Evolutionary conservation across 1,140 invertebrate species (phyloP).

Genomic region (Rhysida immarginata): DNA sequence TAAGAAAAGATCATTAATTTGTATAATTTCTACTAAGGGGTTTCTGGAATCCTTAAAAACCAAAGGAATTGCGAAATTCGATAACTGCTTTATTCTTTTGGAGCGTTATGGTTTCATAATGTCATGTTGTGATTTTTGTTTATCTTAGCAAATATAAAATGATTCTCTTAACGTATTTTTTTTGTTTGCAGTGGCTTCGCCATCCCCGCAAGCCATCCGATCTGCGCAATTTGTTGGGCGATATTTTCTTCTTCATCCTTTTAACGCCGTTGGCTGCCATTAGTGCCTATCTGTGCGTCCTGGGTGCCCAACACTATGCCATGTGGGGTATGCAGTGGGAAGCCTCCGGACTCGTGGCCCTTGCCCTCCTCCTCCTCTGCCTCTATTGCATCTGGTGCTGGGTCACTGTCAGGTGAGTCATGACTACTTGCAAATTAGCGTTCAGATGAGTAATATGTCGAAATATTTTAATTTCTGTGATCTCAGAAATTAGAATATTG

Average conservation of each 20-base stretch:
- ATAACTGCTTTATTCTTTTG: too few species aligned
- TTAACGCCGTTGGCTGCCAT: conserved; percentile 37
- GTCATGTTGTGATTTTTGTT: too few species aligned
- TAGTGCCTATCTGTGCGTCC: conserved; percentile 36
- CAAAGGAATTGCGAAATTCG: too few species aligned
- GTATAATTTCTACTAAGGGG: too few species aligned
- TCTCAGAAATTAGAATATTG: background rate
- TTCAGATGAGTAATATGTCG: background rate
- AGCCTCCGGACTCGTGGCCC: conserved; percentile 29
- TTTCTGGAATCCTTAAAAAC: too few species aligned
- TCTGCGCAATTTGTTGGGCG: conserved; percentile 31
- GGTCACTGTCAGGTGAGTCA: conserved; percentile 18
- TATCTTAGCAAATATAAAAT: too few species aligned
- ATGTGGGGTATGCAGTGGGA: conserved; percentile 28
- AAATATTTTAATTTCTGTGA: background rate
- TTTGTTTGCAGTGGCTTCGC: conserved; percentile 36
- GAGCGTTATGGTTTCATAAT: too few species aligned
- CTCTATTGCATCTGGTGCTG: conserved; percentile 22
- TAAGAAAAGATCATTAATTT: too few species aligned
- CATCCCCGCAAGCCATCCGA: conserved; percentile 24
- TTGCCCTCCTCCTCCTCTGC: conserved; percentile 19
- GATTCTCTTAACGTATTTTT: too few species aligned
- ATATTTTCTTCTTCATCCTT: conserved; percentile 35
- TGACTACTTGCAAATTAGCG: too few species aligned
- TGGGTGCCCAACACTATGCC: conserved; percentile 27